A percentile compares a stretch with the other conserved stretches of the same genome.
These are phyloP conservation scores for Leptopilina drosophilae DNA, from an alignment of 2,888 invertebrate genomes.

Conservation along the genomic window DNA sequence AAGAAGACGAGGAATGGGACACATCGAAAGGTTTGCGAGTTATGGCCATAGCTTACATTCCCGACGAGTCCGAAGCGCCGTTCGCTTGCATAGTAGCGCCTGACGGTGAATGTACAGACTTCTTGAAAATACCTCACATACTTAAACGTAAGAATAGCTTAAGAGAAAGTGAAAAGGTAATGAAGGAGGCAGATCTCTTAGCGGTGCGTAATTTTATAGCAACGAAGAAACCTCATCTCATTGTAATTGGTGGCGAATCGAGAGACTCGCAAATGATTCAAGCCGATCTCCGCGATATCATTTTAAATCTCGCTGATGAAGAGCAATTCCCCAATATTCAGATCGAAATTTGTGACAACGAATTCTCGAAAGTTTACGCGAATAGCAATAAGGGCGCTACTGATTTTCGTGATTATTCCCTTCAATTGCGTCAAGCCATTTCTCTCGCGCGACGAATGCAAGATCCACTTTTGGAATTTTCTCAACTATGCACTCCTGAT, in stretches of 20 bases:
- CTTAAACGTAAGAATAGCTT: conserved; percentile 88
- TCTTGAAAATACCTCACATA: conserved; percentile 91
- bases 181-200: conserved; percentile 83
- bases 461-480: conserved; percentile 97
- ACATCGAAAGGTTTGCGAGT: conserved; percentile 90
- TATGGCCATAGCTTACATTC: conserved; percentile 92
- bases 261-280: conserved; percentile 90
- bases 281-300: conserved; percentile 86
- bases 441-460: conserved; percentile 94
- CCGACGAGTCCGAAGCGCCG: conserved; percentile 89
- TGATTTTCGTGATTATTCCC: conserved; percentile 96
- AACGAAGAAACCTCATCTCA: conserved; percentile 94
- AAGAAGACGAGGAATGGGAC: conserved; percentile 96
- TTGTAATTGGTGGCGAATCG: conserved; percentile 94
- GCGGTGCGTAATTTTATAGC: conserved; percentile 89
- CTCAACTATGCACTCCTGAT: conserved; percentile 96
- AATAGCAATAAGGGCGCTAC: conserved; percentile 91
- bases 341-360: conserved; percentile 96
- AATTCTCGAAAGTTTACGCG: conserved; percentile 93
- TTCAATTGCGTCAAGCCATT: conserved; percentile 92
- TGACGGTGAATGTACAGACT: conserved; percentile 95
- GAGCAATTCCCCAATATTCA: conserved; percentile 92
- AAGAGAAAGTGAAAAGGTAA: conserved; percentile 82
- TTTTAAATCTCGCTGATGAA: conserved; percentile 86
- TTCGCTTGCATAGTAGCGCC: conserved; percentile 92